Base-by-base conservation (phyloP, 1,140 invertebrate species). In the Whitmania pigra region DNA sequence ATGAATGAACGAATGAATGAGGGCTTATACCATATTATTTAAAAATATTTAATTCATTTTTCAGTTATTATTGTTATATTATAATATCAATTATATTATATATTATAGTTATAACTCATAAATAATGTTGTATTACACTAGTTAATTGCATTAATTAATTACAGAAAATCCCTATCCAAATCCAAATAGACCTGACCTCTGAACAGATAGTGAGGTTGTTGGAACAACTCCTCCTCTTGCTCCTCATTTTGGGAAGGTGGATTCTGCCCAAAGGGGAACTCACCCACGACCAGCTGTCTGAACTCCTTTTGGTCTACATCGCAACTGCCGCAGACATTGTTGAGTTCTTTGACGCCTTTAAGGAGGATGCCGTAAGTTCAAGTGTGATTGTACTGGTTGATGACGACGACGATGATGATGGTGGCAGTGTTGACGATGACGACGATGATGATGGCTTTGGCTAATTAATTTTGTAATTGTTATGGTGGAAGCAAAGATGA, bases 341-440 rank as follows among this genome's bases (percentile, higher is more conserved):
- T 40, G 93, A 96, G 81, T 94, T 96, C 80, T 94, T 94, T 80
- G 93, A 95, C 79, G 93, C 92, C 0, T 94, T 95, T 82, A 85
- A 81, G 71, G 81, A 82, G 71, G 76, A 80, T 5, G 72, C 75
- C 75, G 81, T 82, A 53, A 66, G 71, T 69, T 31, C n/a, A 29
- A 15, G 20, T 31, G n/a, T 36, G 2, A n/a, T 18, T 18, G 20
- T 22, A 22, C 66, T 13, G n/a, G 18, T 22, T 67, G n/a, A 22
- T 57, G 20, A n/a, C 9, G 18, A 25, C 22, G 29, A 25, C 22
- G 29, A 13, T 63, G 29, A 25, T 18, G 29, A 25, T 63, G 57
- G 11, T 63, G 22, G 11, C 22, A 18, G 11, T 63, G 57, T 6
- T 63, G 29, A 7, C 22, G 29, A 31, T 20, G 57, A 25, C 22